A percentile compares a stretch with the other conserved stretches of the same genome.
phyloP scores from a whole-genome alignment of 2,113 vertebrate genomes.

The Spea multiplicata region DNA sequence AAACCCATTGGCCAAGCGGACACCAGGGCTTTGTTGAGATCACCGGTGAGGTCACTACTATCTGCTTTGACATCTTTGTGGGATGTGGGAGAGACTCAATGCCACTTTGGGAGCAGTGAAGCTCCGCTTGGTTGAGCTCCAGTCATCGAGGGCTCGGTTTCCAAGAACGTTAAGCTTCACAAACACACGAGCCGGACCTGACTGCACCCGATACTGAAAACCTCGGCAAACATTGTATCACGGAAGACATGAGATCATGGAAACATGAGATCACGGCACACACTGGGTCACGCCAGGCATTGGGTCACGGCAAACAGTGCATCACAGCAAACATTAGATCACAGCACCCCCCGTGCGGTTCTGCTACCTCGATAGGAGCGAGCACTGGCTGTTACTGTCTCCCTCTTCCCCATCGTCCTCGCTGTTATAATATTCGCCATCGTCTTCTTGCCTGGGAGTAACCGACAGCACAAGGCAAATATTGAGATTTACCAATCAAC shows the following conservation, averaged over 20 bases:
- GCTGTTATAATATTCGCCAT: constrained; percentile 51
- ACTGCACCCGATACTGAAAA: not conserved
- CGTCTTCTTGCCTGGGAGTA: constrained; percentile 50
- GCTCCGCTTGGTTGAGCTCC: too few species aligned
- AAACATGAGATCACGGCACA: too few species aligned
- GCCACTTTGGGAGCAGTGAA: too few species aligned
- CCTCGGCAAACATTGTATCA: not conserved
- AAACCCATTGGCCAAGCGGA: too few species aligned
- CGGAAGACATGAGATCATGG: not conserved
- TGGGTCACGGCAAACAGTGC: not conserved
- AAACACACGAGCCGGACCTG: too few species aligned
- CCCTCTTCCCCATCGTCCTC: constrained; percentile 53
- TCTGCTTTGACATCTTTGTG: too few species aligned
- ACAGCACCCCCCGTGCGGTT: constrained; percentile 1
- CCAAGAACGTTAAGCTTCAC: too few species aligned
- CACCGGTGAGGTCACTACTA: too few species aligned
- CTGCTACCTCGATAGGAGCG: constrained; percentile 49
- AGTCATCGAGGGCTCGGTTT: too few species aligned
- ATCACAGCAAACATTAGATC: not conserved
- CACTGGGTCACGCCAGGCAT: not conserved
- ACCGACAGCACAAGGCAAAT: not conserved
- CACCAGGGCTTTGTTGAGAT: too few species aligned
- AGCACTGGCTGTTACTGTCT: constrained; percentile 53
- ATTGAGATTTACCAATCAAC: not conserved
- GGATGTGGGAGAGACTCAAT: too few species aligned